Percentiles rank a stretch among this genome's conserved stretches.
Evolutionary conservation across 2,888 invertebrate species (phyloP).

Genomic region (Metopia argyrocephala): DNA sequence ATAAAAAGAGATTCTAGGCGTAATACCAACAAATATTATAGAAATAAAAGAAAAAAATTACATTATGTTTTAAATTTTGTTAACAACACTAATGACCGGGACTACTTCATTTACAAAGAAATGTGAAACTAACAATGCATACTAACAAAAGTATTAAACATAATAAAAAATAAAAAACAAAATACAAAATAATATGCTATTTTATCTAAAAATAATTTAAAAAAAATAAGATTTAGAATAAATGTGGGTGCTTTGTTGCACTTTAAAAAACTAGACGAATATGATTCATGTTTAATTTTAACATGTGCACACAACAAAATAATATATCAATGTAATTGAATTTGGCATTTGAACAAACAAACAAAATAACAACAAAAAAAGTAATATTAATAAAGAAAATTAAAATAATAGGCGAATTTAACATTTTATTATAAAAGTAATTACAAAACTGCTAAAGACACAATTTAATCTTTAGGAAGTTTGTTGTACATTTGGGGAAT

Average conservation of each 20-base stretch:
- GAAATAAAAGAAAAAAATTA: too few relatives aligned
- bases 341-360: slow-evolving; percentile 18
- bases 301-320: background rate
- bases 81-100: slow-evolving; percentile 32
- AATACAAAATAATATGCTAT: background rate
- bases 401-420: too few relatives aligned
- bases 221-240: background rate
- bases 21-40: too few relatives aligned
- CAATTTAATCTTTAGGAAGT: too few relatives aligned
- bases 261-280: background rate
- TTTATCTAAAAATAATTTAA: background rate
- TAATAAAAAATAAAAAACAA: background rate
- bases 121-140: slow-evolving; percentile 7
- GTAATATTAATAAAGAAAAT: too few relatives aligned
- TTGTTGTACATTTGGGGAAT: too few relatives aligned
- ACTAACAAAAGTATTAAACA: slow-evolving; percentile 10
- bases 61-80: slow-evolving; percentile 7
- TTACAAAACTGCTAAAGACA: too few relatives aligned
- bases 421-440: too few relatives aligned
- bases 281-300: slow-evolving; percentile 8
- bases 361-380: background rate
- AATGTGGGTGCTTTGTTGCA: slow-evolving; percentile 24
- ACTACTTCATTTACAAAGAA: slow-evolving; percentile 42
- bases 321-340: slow-evolving; percentile 5
- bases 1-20: too few relatives aligned